Evolutionary conservation across 2,888 invertebrate genomes (phyloP).

Genomic region (Neoitamus cyanurus): DNA sequence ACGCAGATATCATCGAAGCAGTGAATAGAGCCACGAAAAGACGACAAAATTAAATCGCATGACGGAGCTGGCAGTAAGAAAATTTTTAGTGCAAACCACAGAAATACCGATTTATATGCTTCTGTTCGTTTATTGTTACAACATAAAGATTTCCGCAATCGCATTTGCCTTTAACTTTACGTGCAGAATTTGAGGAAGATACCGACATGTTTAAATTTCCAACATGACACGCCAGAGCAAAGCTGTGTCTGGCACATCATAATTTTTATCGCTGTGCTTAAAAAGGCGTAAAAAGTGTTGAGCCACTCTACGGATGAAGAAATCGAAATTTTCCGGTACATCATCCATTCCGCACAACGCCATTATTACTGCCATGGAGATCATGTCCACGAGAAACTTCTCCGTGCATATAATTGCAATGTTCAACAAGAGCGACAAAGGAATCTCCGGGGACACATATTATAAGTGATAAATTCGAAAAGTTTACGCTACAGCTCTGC

Average conservation of each 20-base stretch:
- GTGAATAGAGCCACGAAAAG: too few relatives aligned
- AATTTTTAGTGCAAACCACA: too few relatives aligned
- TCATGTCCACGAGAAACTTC: neutral
- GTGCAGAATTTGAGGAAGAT: too few relatives aligned
- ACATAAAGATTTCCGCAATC: too few relatives aligned
- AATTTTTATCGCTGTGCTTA: neutral
- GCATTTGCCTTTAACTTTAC: too few relatives aligned
- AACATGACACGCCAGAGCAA: neutral
- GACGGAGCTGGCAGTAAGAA: too few relatives aligned
- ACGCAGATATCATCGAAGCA: too few relatives aligned
- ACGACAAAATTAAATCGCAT: too few relatives aligned
- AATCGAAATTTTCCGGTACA: neutral
- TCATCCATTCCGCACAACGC: neutral
- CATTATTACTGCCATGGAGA: neutral
- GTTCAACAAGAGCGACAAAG: neutral
- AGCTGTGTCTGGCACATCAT: neutral
- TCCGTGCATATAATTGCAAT: conserved; percentile 9
- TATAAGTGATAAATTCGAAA: conserved; percentile 23
- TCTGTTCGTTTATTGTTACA: too few relatives aligned
- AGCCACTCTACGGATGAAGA: neutral
- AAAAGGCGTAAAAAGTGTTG: neutral
- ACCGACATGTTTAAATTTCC: neutral
- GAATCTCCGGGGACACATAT: conserved; percentile 7
- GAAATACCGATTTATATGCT: too few relatives aligned
- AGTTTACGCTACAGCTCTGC: neutral